These are phyloP conservation scores for Gallinago nigripennis DNA, from an alignment of 2,797 vertebrate species.

Conservation along the genomic window DNA sequence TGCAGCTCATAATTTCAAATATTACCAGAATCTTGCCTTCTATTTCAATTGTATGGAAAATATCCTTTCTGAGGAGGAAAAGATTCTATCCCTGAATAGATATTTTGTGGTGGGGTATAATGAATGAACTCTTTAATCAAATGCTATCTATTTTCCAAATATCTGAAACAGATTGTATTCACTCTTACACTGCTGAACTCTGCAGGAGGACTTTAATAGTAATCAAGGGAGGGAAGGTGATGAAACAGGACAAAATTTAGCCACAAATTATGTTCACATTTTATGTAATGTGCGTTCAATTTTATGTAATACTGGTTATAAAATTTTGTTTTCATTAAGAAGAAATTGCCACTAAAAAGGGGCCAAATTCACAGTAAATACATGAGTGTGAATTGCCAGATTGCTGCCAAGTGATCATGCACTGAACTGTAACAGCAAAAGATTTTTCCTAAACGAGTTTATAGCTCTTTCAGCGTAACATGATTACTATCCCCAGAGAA, in stretches of 20 bases:
- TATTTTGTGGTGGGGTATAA: not conserved
- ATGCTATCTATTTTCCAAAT: not conserved
- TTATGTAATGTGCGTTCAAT: not conserved
- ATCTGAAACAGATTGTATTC: conserved; percentile 13
- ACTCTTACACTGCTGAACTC: not conserved
- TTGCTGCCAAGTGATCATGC: not conserved
- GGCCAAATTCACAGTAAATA: not conserved
- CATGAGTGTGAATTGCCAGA: not conserved
- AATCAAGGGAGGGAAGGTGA: not conserved
- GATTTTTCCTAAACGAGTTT: not conserved
- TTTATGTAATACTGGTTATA: not conserved
- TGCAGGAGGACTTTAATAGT: not conserved
- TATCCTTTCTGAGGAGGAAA: not conserved
- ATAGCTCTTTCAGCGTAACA: not conserved
- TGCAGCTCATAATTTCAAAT: not conserved
- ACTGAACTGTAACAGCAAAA: not conserved
- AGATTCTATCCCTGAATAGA: not conserved
- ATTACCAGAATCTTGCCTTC: not conserved
- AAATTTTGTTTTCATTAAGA: not conserved
- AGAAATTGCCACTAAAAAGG: not conserved
- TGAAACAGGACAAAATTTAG: not conserved
- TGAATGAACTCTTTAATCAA: not conserved
- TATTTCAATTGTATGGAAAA: not conserved
- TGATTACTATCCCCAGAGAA: not conserved
- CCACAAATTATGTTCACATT: not conserved